Base-by-base conservation (phyloP, 2,797 vertebrate species). In the Pangasius mekongensis region DNA sequence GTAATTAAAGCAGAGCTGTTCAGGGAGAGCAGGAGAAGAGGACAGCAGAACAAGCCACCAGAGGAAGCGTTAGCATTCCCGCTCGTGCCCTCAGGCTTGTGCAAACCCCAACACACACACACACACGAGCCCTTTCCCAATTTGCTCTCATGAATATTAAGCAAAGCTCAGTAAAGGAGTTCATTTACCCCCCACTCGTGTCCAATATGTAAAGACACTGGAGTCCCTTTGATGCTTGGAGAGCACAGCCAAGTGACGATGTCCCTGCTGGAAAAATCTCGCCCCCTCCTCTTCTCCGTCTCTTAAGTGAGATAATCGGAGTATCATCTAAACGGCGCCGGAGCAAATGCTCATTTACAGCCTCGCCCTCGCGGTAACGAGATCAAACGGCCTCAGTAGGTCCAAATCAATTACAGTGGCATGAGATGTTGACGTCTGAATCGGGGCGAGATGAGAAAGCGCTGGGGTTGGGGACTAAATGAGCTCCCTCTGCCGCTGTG, bases 121-220 rank as follows among this genome's bases (percentile, higher is more conserved):
- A 71, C 74, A 90, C 60, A 39, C 10, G n/a, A 83, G 52, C 90
- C 87, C 78, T 94, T 94, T 92, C 90, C 94, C 94, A 96, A 95
- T 96, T 96, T 96, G 94, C 93, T 93, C 93, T 96, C 95, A 96
- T 96, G 95, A 96, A 96, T 96, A 96, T 95, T 93, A 93, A 96
- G 92, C 90, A 85, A 89, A 64, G 86, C 64, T 62, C 90, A 93
- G 94, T 90, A 92, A 93, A 91, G 90, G 78, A 87, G 84, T 83
- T 91, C 85, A 89, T 91, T 83, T 89, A 89, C 87, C 84, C 86
- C 87, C 88, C 60, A 7, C 76, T 89, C 18, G 88, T 89, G 89
- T 91, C 91, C 83, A 84, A 93, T 91, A 94, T 94, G 94, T 95
- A 95, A 89, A 95, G 94, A 92, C 93, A 92, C 93, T 92, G 94